Base-by-base conservation (phyloP, 2,888 invertebrate genomes). In the Coecobrya sp. region DNA sequence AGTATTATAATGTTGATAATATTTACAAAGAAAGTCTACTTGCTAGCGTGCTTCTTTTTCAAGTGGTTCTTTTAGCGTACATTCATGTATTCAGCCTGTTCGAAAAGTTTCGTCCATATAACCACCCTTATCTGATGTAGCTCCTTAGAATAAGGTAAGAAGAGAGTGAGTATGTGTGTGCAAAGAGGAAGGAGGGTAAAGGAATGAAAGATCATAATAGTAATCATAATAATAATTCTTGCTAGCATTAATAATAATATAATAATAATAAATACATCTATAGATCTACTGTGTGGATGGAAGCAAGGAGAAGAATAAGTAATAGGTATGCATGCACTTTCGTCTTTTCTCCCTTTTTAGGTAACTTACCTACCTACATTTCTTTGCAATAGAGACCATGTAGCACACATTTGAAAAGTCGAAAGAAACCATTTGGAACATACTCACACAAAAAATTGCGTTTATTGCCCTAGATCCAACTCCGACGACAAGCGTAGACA, bases 201-300 rank as follows among this genome's bases (percentile, higher is more conserved):
- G 62, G 36, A n/a, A 30, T 82, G 82, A 82, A 82, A n/a, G 59
- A 59, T 82, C 82, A 82, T 82, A 82, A 82, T 55, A 82, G 59
- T 36, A 68, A 68, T 68, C 36, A 36, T 68, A 16, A 30, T 30
- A 68, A 65, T 81, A 81, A 82, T 82, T 55, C 55, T 59, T 55
- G 13, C n/a, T 79, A 30, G 49, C 19, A 79, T 49, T 79, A 52
- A 52, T 79, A 79, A 30, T n/a, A 79, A 30, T 68, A 30, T 68
- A 68, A 79, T 79, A 79, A 79, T 76, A 68, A 70, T 70, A 70
- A n/a, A 68, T 70, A 70, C 70, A 70, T 70, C 36, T 42, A 70
- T 42, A 42, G 36, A 42, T 68, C 70, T 30, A 42, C 8, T 70
- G 36, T 42, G 70, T 16, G 25, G 13, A 45, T 16, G 19, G 13